A percentile compares a stretch with the other conserved stretches of the same genome.
These are phyloP conservation scores for Gila robusta DNA, from an alignment of 2,797 vertebrate species.

Conservation along the genomic window DNA sequence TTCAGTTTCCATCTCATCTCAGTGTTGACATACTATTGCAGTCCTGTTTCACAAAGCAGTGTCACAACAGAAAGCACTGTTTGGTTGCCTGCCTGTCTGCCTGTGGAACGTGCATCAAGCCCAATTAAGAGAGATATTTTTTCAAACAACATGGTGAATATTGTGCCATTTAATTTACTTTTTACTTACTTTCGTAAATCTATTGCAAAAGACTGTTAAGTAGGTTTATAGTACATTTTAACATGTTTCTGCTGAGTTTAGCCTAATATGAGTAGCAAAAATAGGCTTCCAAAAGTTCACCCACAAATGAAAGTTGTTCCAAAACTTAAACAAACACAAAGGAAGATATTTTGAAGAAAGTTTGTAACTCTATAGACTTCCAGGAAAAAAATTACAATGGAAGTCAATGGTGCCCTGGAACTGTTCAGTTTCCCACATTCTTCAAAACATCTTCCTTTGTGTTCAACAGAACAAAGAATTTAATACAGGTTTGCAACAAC, in stretches of 20 bases:
- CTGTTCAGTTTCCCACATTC: too few species aligned
- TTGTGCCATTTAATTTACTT: not conserved
- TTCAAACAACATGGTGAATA: not conserved
- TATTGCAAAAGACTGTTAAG: not conserved
- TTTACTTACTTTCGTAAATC: too few species aligned
- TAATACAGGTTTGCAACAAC: too few species aligned
- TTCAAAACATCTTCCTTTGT: too few species aligned
- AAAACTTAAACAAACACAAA: too few species aligned
- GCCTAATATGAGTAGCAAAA: not conserved
- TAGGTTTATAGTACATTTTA: not conserved
- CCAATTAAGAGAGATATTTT: not conserved
- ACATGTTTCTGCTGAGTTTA: not conserved
- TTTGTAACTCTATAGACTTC: too few species aligned
- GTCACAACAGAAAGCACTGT: not conserved
- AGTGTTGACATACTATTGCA: not conserved
- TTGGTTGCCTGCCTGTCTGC: not conserved
- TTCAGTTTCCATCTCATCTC: not conserved
- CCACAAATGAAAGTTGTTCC: too few species aligned
- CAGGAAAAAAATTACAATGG: too few species aligned
- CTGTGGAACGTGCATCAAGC: not conserved
- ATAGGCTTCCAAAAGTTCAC: too few species aligned
- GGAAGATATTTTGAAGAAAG: too few species aligned
- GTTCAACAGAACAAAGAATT: too few species aligned
- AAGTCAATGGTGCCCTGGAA: too few species aligned
- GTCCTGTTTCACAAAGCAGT: constrained; percentile 4